Evolutionary conservation across 2,888 invertebrate species (phyloP).

Genomic region (Gortyna flavago): DNA sequence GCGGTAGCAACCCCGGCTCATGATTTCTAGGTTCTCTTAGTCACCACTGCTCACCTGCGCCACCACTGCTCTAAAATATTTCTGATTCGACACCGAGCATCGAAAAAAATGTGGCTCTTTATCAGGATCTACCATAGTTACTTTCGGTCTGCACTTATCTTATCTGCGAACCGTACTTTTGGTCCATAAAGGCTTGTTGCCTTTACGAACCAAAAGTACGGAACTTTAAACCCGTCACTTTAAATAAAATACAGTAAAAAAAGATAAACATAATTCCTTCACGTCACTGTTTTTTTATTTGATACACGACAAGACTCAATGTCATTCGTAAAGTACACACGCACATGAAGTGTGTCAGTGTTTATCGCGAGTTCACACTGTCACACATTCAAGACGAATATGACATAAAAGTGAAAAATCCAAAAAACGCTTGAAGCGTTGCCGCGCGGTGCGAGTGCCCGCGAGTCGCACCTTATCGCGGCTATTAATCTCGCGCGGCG

Average conservation of each 20-base stretch:
- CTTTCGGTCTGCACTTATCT: too few species aligned
- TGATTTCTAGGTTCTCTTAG: too few species aligned
- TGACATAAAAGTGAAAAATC: slow-evolving; percentile 67
- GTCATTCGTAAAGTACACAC: slow-evolving; percentile 41
- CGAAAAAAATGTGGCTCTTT: background rate
- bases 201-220: background rate
- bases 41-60: background rate
- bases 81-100: background rate
- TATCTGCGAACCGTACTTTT: background rate
- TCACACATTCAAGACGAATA: slow-evolving; percentile 63
- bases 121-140: background rate
- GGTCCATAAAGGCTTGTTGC: background rate
- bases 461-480: slow-evolving; percentile 74
- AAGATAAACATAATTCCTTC: slow-evolving; percentile 37
- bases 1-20: too few species aligned
- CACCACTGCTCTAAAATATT: too few species aligned
- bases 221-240: slow-evolving; percentile 23
- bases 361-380: slow-evolving; percentile 54
- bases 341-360: slow-evolving; percentile 40
- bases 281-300: slow-evolving; percentile 46
- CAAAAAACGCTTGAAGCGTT: slow-evolving; percentile 66
- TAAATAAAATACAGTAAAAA: slow-evolving; percentile 22
- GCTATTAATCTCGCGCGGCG: slow-evolving; percentile 79
- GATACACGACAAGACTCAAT: slow-evolving; percentile 30
- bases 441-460: slow-evolving; percentile 61